These are phyloP conservation scores for Actenoides lindsayi DNA, from an alignment of 2,113 vertebrate genomes.

Conservation along the genomic window DNA sequence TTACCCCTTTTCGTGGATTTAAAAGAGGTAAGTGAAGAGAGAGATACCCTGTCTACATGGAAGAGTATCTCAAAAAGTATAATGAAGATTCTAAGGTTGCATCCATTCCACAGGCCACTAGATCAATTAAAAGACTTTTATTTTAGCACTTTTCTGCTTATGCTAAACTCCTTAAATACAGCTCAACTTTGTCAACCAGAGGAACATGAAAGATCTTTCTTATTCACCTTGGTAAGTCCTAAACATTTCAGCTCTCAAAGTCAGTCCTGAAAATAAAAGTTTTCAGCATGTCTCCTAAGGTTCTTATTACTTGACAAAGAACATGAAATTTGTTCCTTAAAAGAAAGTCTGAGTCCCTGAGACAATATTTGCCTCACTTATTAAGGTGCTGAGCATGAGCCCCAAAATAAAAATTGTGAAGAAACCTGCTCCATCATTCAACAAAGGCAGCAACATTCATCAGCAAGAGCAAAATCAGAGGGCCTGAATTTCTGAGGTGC, in stretches of 20 bases:
- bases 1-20: background rate
- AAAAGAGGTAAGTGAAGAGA: background rate
- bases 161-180: rapidly evolving
- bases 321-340: background rate
- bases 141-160: background rate
- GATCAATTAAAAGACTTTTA: background rate
- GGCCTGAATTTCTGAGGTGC: background rate
- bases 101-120: background rate
- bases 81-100: background rate
- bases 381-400: background rate
- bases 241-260: background rate
- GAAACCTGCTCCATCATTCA: background rate
- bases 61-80: background rate
- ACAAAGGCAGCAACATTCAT: background rate
- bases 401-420: background rate
- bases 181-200: background rate
- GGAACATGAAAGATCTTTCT: background rate
- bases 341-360: background rate
- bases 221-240: background rate
- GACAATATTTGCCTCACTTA: background rate
- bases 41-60: rapidly evolving
- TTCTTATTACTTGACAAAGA: background rate
- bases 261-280: background rate
- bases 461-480: background rate
- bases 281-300: background rate